Percentiles rank a stretch among this genome's conserved stretches.
Conservation (phyloP, 2,113 vertebrate genomes). For the Edolisoma coerulescens region DNA sequence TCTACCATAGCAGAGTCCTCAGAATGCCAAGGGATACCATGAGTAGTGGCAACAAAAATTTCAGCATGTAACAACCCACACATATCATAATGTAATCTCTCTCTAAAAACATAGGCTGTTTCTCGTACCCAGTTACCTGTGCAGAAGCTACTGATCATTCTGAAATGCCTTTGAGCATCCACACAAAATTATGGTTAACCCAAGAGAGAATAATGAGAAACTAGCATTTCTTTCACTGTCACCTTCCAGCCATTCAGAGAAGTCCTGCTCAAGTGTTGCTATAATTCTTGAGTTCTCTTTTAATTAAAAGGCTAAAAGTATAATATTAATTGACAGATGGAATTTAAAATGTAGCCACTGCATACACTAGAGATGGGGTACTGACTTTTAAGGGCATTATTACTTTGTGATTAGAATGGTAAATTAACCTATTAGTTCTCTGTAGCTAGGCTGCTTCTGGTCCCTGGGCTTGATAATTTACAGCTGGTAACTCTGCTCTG, state of each 20-base stretch:
- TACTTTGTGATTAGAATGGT: neutral
- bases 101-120: neutral
- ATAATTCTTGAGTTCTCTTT: neutral
- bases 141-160: neutral
- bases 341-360: neutral
- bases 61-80: neutral
- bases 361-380: neutral
- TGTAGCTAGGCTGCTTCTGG: neutral
- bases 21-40: neutral
- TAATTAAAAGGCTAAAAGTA: neutral
- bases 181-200: neutral
- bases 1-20: neutral
- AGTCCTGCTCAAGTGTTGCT: neutral
- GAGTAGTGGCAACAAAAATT: neutral
- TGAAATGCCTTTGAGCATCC: neutral
- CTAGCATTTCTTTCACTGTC: neutral
- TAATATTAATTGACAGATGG: neutral
- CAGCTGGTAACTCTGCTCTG: neutral
- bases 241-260: neutral
- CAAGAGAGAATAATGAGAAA: neutral
- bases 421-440: neutral
- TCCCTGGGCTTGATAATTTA: neutral
- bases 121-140: neutral
- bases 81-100: neutral
- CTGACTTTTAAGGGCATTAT: neutral